phyloP scores from a whole-genome alignment of 2,888 invertebrate species.

The Drosophila limbata region DNA sequence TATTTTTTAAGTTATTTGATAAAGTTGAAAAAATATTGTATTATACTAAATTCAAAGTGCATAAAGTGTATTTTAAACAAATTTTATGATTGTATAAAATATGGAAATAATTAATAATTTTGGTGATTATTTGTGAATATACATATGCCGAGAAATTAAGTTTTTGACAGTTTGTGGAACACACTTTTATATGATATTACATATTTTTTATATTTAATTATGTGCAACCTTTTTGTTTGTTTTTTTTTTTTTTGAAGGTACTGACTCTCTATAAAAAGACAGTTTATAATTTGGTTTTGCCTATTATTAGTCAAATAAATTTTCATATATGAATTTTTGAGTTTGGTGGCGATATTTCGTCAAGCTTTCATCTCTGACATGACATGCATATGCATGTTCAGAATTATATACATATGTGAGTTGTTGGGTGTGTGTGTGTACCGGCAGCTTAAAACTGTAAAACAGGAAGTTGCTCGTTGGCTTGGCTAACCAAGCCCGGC shows the following conservation, averaged over 20 bases:
- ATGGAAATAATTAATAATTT: no score
- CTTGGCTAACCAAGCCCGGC: conserved; percentile 78
- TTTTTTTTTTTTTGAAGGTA: no score
- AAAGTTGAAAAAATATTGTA: no score
- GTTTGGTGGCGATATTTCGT: conserved; percentile 11
- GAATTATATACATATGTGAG: conserved; percentile 12
- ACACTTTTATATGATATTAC: neutral
- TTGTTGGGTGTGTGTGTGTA: conserved; percentile 38
- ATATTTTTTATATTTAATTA: neutral
- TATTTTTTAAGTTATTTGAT: no score
- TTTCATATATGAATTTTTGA: neutral
- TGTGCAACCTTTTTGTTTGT: no score
- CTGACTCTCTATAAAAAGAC: neutral
- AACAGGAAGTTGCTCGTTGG: conserved; percentile 81
- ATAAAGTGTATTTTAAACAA: no score
- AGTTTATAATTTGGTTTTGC: neutral
- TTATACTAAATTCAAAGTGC: no score
- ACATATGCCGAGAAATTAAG: no score
- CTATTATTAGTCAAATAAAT: neutral
- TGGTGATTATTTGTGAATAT: no score
- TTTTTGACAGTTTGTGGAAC: neutral
- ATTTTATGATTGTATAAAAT: no score
- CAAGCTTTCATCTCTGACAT: conserved; percentile 45
- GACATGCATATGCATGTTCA: conserved; percentile 40
- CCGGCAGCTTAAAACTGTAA: conserved; percentile 70